These are phyloP conservation scores for Hylia prasina DNA, from an alignment of 2,113 vertebrate species.

Conservation along the genomic window DNA sequence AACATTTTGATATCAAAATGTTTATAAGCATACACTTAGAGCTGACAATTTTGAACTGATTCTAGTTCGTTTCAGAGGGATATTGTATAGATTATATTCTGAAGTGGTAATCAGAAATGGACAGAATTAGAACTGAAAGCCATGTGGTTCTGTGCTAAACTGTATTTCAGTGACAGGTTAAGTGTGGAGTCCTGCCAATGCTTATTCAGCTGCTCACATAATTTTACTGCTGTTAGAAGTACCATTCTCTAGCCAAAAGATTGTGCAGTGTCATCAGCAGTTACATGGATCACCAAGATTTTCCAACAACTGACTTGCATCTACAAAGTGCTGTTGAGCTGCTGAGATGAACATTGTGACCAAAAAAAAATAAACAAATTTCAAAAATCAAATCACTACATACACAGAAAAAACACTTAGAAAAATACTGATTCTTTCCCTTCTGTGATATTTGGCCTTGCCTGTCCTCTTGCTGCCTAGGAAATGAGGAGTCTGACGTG, in stretches of 20 bases:
- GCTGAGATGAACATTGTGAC: neutral
- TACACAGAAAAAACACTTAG: neutral
- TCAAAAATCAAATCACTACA: rapidly evolving
- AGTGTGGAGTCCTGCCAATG: neutral
- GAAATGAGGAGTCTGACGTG: slow-evolving; percentile 81
- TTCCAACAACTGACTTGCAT: neutral
- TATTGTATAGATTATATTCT: neutral
- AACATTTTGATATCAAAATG: neutral
- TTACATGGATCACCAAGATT: neutral
- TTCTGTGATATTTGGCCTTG: neutral
- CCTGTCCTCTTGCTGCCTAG: slow-evolving; percentile 54
- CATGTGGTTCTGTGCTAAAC: neutral
- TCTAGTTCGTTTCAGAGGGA: neutral
- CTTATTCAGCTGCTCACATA: neutral
- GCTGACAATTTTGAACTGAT: neutral
- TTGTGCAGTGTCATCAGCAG: neutral
- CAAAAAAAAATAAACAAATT: neutral
- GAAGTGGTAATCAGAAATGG: neutral
- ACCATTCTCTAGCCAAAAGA: neutral
- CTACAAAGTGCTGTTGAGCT: neutral
- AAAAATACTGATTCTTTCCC: neutral
- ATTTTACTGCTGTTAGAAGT: neutral
- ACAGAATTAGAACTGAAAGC: neutral
- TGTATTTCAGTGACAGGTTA: neutral
- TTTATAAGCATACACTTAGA: neutral